Evolutionary conservation across 2,797 vertebrate genomes (phyloP).

Genomic region (Phataginus tricuspis): DNA sequence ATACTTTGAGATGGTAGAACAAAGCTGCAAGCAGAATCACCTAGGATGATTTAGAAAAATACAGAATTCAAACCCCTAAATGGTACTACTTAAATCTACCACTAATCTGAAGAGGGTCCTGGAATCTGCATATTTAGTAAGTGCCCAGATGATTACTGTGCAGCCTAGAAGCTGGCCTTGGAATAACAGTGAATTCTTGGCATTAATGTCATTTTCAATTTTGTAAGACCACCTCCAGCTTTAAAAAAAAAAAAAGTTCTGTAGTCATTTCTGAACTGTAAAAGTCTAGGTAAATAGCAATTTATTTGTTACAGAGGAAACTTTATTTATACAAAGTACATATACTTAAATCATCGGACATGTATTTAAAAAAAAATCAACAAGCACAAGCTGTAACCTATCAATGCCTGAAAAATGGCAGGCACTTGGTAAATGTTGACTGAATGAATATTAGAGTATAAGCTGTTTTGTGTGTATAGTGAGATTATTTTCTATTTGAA

Average conservation of each 20-base stretch:
- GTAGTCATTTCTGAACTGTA: neutral
- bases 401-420: neutral
- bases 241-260: neutral
- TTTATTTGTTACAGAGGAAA: neutral
- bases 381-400: neutral
- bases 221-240: neutral
- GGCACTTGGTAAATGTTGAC: neutral
- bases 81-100: neutral
- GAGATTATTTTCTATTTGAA: neutral
- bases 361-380: neutral
- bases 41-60: neutral
- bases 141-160: neutral
- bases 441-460: neutral
- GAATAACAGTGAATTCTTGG: neutral
- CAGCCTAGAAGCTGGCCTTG: neutral
- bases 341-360: neutral
- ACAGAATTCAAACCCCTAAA: neutral
- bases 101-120: neutral
- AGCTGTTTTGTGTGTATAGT: neutral
- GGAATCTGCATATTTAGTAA: neutral
- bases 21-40: neutral
- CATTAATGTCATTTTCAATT: neutral
- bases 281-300: neutral
- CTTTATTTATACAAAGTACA: neutral
- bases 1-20: neutral